phyloP scores from a whole-genome alignment of 1,140 invertebrate genomes.

The Teleopsis dalmanni region DNA sequence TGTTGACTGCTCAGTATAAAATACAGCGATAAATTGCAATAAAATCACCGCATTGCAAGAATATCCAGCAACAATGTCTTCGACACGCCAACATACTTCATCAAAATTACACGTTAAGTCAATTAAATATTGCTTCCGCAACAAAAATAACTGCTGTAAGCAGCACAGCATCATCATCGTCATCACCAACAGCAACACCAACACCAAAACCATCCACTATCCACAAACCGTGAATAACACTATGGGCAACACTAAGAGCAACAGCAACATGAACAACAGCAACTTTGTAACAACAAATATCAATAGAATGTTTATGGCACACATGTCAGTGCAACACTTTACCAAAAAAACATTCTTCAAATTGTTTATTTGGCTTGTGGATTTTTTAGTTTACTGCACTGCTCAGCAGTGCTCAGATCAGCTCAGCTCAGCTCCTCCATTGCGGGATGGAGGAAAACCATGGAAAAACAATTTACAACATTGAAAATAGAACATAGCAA shows the following conservation, averaged over 20 bases:
- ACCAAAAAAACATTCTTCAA: conserved; percentile 8
- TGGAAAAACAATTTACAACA: too few species aligned
- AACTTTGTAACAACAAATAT: conserved; percentile 18
- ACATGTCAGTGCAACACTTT: conserved; percentile 11
- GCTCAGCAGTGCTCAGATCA: conserved; percentile 2
- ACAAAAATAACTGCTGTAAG: conserved; percentile 22
- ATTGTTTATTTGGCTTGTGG: conserved; percentile 6
- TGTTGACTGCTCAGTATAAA: too few species aligned
- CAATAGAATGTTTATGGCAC: conserved; percentile 35
- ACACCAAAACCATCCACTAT: neutral
- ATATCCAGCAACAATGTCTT: too few species aligned
- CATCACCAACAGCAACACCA: neutral
- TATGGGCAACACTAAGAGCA: neutral
- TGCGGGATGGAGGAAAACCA: too few species aligned
- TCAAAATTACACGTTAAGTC: conserved; percentile 38
- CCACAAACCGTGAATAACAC: too few species aligned
- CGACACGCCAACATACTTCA: conserved; percentile 11
- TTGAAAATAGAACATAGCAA: too few species aligned
- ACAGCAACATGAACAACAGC: neutral
- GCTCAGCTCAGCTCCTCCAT: neutral
- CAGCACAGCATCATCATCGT: neutral
- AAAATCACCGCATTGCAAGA: too few species aligned
- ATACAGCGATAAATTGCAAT: too few species aligned
- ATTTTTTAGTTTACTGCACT: too few species aligned
- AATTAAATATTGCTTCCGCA: conserved; percentile 41